Percentiles rank a stretch among this genome's conserved stretches.
Conservation (phyloP, 1,140 invertebrate species). For the Bombus impatiens region DNA sequence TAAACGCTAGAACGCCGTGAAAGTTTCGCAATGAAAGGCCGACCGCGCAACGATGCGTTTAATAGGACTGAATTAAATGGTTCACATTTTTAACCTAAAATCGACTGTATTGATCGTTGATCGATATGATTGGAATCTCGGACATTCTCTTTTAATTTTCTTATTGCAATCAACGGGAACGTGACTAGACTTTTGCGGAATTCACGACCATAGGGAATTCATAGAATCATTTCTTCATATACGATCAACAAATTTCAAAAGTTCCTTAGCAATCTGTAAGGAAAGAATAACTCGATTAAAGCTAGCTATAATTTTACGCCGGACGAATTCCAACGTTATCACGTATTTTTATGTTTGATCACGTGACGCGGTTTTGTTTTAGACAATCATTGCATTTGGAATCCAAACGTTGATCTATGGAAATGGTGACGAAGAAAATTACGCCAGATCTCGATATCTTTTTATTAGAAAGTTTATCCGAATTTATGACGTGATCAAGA, state of each 20-base stretch:
- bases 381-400: background rate
- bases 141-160: background rate
- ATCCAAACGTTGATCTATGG: background rate
- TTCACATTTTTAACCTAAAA: slow-evolving; percentile 11
- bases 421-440: background rate
- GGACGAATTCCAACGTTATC: too few relatives aligned
- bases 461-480: background rate
- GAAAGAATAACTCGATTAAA: background rate
- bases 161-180: background rate
- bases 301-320: too few relatives aligned
- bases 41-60: background rate
- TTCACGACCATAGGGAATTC: background rate
- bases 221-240: background rate
- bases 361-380: background rate
- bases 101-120: background rate
- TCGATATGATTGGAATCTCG: background rate
- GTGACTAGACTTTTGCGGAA: background rate
- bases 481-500: background rate
- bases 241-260: background rate
- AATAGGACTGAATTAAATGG: slow-evolving; percentile 23
- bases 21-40: slow-evolving; percentile 18
- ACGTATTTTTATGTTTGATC: background rate
- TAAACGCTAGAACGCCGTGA: background rate
- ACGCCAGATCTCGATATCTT: too few relatives aligned
- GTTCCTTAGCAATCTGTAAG: background rate